Base-by-base conservation (phyloP, 2,888 invertebrate genomes). In the Zele albiditarsus region DNA sequence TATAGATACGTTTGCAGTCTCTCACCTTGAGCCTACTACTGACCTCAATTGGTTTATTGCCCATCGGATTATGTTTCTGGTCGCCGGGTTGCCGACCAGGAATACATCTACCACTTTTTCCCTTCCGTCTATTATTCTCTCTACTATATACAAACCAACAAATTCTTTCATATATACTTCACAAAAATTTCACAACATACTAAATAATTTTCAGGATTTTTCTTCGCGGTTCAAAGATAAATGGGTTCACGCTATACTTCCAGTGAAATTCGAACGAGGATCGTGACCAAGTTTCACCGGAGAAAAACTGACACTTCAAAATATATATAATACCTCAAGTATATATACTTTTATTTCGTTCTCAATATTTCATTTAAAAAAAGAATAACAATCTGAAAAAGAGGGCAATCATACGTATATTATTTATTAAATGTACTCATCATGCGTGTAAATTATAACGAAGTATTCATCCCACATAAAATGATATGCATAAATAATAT, bases 31-130 rank as follows among this genome's bases (percentile, higher is more conserved):
- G 38, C 12, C 46, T 28, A 33, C 70, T 70, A 27, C 58, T 60
- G 70, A 58, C 70, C 83, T 84, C 85, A 87, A 87, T 87, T 85
- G 82, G 82, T 86, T 86, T 87, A 87, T 85, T 84, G 84, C 71
- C 71, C 20, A 53, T 66, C 75, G 83, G 79, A 82, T 84, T 83
- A 83, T 80, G 80, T 76, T 80, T 76, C n/a, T n/a, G n/a, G n/a
- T 81, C 81, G 83, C 80, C 78, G 79, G 77, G 16, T 27, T 60
- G 12, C 76, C 82, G 72, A 77, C 80, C 79, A 83, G 82, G 78
- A 78, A 72, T 53, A 20, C 33, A 49, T 69, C 28, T 28, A n/a
- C 57, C 68, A 27, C 63, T 77, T 79, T 83, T 80, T 78, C 68
- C 74, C 58, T 70, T 57, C 12, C 16, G n/a, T 20, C n/a, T 53